phyloP scores from a whole-genome alignment of 2,113 vertebrate genomes.

The Xiphophorus hellerii region DNA sequence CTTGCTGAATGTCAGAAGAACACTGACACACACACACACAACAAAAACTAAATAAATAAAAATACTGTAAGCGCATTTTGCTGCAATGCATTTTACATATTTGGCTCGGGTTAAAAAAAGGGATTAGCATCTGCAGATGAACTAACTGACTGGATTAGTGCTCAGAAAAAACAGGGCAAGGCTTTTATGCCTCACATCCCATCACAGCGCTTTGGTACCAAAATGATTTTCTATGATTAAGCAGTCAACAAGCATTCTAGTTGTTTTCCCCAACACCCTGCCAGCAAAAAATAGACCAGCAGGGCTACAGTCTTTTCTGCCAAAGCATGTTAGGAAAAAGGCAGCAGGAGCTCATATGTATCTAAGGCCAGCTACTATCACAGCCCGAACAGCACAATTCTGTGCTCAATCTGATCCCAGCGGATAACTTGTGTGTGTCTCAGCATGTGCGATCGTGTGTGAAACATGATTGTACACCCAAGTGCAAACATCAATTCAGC shows the following conservation, averaged over 20 bases:
- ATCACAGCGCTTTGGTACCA: slow-evolving; percentile 42
- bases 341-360: slow-evolving; percentile 9
- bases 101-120: slow-evolving; percentile 39
- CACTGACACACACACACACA: background rate
- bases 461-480: slow-evolving; percentile 58
- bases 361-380: slow-evolving; percentile 10
- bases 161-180: slow-evolving; percentile 27
- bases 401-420: slow-evolving; percentile 27
- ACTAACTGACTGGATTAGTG: slow-evolving; percentile 67
- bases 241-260: slow-evolving; percentile 42
- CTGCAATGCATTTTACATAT: slow-evolving; percentile 58
- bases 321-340: slow-evolving; percentile 27
- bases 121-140: slow-evolving; percentile 67
- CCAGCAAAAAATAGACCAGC: slow-evolving; percentile 37
- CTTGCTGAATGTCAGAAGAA: slow-evolving; percentile 22
- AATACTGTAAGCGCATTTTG: slow-evolving; percentile 53
- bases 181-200: slow-evolving; percentile 48
- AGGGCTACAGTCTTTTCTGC: slow-evolving; percentile 19
- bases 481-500: slow-evolving; percentile 56
- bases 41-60: background rate
- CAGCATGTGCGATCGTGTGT: slow-evolving; percentile 26
- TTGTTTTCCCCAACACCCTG: slow-evolving; percentile 38
- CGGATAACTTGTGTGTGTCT: slow-evolving; percentile 23
- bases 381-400: slow-evolving; percentile 42
- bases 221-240: slow-evolving; percentile 63